Evolutionary conservation across 1,140 invertebrate species (phyloP), one percentile per base, ranked within the genome.

Genomic region (Adelges cooleyi): DNA sequence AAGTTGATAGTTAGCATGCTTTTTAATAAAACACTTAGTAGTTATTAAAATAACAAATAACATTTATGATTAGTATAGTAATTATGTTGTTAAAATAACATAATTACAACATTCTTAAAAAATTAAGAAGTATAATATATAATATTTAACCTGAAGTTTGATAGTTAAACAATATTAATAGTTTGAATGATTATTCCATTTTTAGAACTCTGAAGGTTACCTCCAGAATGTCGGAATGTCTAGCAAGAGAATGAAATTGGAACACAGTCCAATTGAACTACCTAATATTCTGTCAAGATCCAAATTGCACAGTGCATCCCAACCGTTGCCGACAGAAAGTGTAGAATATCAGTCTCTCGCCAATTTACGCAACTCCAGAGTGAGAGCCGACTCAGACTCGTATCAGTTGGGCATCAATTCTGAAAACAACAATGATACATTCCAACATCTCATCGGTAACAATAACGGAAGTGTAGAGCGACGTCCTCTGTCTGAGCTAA

Each of bases 211-310:
- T 13, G 56, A 62, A 62, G 25, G 56, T 8, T 62, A 48, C 33
- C 44, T 62, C 20, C 8, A 62, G n/a, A 62, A 33, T 48, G 17
- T 23, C 20, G 27, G n/a, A 25, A 13, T 59, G 11, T 44, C 38
- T 3, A 42, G 40, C 17, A 62, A 62, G 25, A 48, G 42, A 15
- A 48, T 62, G 25, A 62, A 46, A 48, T 8, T 48, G 11, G 56
- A 62, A 8, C 56, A 62, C 33, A 62, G 42, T 48, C 56, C 56
- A 15, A 13, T 53, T 53, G 56, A 62, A 2, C 40, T 62, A 6
- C 56, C 56, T 29, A 62, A 33, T 62, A 62, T 62, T 62, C 44
- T 62, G 29, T 62, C 56, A 20, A 48, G 56, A 33, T 62, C 56
- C 9, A 62, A 62, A 62, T 29, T 62, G 44, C 42, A 48, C 11